phyloP scores from a whole-genome alignment of 37 sponge, comb jelly and placozoan genomes.

The Bolinopsis microptera region DNA sequence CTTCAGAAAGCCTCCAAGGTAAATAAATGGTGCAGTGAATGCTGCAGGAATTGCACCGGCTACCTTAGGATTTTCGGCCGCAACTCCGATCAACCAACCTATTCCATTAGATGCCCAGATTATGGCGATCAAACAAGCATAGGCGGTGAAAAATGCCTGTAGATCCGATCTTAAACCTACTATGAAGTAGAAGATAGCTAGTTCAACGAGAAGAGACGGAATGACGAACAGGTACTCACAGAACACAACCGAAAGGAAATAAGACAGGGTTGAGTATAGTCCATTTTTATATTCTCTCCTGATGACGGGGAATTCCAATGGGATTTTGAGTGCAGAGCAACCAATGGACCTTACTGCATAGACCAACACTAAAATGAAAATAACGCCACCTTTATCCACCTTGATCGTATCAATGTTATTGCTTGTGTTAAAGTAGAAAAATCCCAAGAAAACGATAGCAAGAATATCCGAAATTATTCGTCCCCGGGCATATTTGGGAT shows the following conservation, averaged over 20 bases:
- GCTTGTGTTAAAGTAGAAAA: neutral
- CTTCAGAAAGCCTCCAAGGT: neutral
- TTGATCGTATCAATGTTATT: neutral
- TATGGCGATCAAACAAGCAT: neutral
- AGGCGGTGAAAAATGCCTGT: neutral
- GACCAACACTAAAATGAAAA: neutral
- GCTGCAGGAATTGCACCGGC: neutral
- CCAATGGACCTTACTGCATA: neutral
- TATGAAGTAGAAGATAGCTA: neutral
- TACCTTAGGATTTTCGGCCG: neutral
- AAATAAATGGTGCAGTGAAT: neutral
- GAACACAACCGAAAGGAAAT: neutral
- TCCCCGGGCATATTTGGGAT: neutral
- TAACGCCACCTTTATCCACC: neutral
- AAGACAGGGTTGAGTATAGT: neutral
- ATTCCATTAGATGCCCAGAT: neutral
- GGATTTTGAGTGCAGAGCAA: neutral
- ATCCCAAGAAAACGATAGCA: neutral
- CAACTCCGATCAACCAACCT: neutral
- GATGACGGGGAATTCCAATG: neutral
- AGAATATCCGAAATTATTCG: neutral
- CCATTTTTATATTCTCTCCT: slow-evolving; percentile 9
- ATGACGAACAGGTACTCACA: neutral
- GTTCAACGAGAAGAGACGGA: neutral
- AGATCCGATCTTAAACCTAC: neutral